phyloP scores from a whole-genome alignment of 2,797 vertebrate species.

The Hybognathus amarus region DNA sequence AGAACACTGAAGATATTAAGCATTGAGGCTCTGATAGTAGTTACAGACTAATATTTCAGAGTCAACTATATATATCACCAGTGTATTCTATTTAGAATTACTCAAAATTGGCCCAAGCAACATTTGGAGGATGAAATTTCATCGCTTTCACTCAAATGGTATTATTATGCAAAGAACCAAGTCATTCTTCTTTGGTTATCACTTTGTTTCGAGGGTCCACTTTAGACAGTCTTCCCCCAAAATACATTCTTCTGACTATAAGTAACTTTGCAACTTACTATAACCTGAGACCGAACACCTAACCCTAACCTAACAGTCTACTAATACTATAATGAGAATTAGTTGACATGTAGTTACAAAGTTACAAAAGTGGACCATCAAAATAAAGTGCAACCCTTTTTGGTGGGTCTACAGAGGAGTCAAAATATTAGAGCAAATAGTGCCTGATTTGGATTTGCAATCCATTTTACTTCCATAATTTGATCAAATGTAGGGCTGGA shows the following conservation, averaged over 20 bases:
- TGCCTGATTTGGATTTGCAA: background rate
- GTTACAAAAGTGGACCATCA: background rate
- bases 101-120: background rate
- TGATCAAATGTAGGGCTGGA: background rate
- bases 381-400: background rate
- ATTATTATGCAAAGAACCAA: background rate
- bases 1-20: constrained; percentile 23
- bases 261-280: background rate
- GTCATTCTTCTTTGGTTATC: background rate
- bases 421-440: background rate
- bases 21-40: constrained; percentile 10
- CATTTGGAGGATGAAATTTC: background rate
- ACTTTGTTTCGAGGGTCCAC: background rate
- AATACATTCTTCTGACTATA: background rate
- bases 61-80: background rate
- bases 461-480: background rate
- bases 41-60: constrained; percentile 29
- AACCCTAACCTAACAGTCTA: too few relatives aligned
- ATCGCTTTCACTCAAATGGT: background rate
- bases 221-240: background rate
- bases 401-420: background rate
- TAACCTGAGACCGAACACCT: too few relatives aligned
- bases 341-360: background rate
- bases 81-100: background rate
- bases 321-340: background rate